Conservation (phyloP, 1,140 invertebrate genomes). For the Drosophila nannoptera region DNA sequence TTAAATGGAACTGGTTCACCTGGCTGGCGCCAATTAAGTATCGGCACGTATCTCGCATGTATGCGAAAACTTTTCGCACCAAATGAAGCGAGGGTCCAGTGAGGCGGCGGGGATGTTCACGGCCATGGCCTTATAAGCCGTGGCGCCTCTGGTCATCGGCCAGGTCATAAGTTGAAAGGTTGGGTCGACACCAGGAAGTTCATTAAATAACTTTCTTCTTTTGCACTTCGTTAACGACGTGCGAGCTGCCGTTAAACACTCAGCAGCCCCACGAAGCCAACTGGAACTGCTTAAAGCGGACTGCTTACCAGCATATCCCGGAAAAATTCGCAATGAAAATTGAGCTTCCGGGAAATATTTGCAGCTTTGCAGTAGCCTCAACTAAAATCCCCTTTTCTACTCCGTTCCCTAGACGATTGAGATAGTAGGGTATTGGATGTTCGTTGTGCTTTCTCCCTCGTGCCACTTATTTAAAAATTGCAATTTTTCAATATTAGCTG, state of each 20-base stretch:
- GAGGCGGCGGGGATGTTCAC: conserved; percentile 10
- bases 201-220: conserved; percentile 56
- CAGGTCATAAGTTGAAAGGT: conserved; percentile 45
- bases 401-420: no score
- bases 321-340: no score
- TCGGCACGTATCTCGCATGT: conserved; percentile 62
- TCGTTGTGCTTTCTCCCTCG: no score
- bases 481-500: conserved; percentile 45
- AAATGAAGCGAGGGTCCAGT: conserved; percentile 62
- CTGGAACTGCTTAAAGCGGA: conserved; percentile 24
- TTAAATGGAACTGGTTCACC: conserved; percentile 33
- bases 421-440: no score
- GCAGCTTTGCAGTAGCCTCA: no score
- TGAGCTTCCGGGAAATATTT: no score
- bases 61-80: conserved; percentile 53
- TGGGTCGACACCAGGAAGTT: conserved; percentile 67
- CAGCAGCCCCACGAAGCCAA: conserved; percentile 20
- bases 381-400: no score
- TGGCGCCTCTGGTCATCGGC: conserved; percentile 9
- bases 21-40: conserved; percentile 63
- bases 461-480: conserved; percentile 65
- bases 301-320: not conserved
- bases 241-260: conserved; percentile 39
- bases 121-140: conserved; percentile 39
- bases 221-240: conserved; percentile 46